Percentiles rank a stretch among this genome's conserved stretches.
Conservation (phyloP, 2,113 vertebrate genomes). For the Alligator sinensis region DNA sequence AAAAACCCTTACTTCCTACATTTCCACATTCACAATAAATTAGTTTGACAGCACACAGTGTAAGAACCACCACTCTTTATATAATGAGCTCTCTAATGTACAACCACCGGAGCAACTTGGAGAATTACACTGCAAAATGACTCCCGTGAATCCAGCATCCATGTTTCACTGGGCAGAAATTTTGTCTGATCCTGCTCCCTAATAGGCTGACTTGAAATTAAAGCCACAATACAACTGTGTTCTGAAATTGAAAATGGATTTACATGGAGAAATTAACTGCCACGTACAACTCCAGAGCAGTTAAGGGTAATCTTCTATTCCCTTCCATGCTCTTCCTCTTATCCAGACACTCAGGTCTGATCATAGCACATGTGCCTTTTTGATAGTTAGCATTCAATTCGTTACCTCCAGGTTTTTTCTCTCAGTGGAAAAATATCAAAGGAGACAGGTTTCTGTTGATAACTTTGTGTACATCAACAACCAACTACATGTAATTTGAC, state of each 20-base stretch:
- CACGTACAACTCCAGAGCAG: not conserved
- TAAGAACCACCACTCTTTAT: slow-evolving; percentile 22
- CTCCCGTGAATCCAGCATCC: not conserved
- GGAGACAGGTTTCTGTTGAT: not conserved
- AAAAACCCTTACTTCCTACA: slow-evolving; percentile 14
- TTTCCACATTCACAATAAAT: not conserved
- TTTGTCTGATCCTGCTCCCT: not conserved
- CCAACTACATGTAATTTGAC: not conserved
- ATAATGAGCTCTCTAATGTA: not conserved
- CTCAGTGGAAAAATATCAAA: not conserved
- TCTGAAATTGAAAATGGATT: slow-evolving; percentile 4
- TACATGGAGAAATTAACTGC: slow-evolving; percentile 9
- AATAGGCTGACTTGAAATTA: not conserved
- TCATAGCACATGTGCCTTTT: not conserved
- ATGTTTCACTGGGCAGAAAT: not conserved
- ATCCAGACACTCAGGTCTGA: not conserved
- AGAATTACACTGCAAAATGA: not conserved
- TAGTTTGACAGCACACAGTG: not conserved
- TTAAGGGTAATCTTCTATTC: slow-evolving; percentile 2
- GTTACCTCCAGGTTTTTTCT: not conserved
- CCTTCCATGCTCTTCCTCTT: not conserved
- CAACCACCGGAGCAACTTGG: not conserved
- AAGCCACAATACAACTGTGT: not conserved
- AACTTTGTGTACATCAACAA: not conserved
- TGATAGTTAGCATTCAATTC: not conserved